Evolutionary conservation across 1,140 invertebrate species (phyloP).

Genomic region (Temnothorax nylanderi): DNA sequence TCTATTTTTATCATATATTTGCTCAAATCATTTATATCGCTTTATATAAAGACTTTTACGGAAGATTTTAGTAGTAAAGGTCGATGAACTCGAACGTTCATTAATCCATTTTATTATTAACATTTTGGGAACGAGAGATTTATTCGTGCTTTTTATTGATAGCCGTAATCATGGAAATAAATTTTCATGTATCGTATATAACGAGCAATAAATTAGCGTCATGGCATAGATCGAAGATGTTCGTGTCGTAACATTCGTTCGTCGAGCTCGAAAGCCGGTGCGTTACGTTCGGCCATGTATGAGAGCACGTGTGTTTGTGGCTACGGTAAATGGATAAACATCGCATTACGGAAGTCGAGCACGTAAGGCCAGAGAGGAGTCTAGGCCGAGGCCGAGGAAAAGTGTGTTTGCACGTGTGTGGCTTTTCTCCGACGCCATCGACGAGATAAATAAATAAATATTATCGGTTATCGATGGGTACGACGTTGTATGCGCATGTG

Average conservation of each 20-base stretch:
- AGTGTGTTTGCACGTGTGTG: constrained; percentile 70
- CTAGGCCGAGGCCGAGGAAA: constrained; percentile 63
- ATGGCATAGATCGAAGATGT: neutral
- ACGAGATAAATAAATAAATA: constrained; percentile 80
- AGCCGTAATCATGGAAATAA: constrained; percentile 1
- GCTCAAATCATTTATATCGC: neutral
- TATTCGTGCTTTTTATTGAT: neutral
- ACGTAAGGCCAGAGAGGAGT: constrained; percentile 75
- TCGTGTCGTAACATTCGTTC: constrained; percentile 8
- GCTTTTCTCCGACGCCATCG: constrained; percentile 43
- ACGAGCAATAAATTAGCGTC: neutral
- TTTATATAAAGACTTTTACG: neutral
- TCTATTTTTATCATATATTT: neutral
- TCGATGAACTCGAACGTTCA: neutral
- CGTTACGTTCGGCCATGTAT: neutral
- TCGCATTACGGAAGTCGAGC: constrained; percentile 77
- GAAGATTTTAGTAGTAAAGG: neutral
- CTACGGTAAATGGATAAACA: constrained; percentile 34
- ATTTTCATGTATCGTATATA: neutral
- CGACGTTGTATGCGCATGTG: neutral
- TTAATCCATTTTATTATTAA: neutral
- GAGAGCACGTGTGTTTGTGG: constrained; percentile 14
- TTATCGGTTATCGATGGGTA: constrained; percentile 5
- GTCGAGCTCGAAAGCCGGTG: neutral
- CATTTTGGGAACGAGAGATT: neutral